These are phyloP conservation scores for Solenodon paradoxus DNA, from an alignment of 2,113 vertebrate genomes.

Conservation along the genomic window DNA sequence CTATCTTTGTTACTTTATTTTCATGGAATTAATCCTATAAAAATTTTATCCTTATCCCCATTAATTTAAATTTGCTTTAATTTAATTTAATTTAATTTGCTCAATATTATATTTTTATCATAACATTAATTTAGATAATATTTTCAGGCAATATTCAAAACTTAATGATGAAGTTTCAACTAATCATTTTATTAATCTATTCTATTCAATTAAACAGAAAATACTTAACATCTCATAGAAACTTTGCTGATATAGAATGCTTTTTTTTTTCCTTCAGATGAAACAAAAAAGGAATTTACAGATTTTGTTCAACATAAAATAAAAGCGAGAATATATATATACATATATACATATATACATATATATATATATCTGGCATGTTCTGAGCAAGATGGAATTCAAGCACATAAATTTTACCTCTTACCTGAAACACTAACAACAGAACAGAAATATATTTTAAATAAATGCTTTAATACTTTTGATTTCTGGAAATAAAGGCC, in stretches of 20 bases:
- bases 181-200: neutral
- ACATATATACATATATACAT: too few species aligned
- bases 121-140: neutral
- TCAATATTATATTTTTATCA: neutral
- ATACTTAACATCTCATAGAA: neutral
- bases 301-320: neutral
- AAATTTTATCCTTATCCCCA: neutral
- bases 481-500: neutral
- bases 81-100: neutral
- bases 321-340: too few species aligned
- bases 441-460: neutral
- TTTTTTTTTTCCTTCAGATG: neutral
- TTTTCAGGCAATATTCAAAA: neutral
- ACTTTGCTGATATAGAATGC: neutral
- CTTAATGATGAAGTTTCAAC: neutral
- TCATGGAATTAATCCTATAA: neutral
- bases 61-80: too few species aligned
- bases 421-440: neutral
- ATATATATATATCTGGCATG: too few species aligned
- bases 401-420: neutral
- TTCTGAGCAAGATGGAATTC: neutral
- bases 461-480: neutral
- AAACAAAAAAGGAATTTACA: neutral
- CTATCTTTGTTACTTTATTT: neutral
- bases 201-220: neutral